Evolutionary conservation across 92 coral and sea anemone species (phyloP), one percentile per base, ranked within the genome.

Genomic region (Porites lobata): DNA sequence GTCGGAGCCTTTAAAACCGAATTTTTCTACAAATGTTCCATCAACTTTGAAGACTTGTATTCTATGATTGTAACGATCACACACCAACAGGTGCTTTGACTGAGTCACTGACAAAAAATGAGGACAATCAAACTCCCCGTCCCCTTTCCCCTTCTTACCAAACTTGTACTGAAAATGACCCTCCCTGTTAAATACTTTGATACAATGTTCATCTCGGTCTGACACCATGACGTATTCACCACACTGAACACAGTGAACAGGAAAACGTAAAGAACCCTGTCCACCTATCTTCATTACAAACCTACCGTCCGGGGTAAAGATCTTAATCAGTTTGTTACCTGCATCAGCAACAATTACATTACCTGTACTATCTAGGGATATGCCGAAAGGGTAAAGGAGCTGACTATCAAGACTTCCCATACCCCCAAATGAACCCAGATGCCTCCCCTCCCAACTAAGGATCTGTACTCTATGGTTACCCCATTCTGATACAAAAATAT

Each of bases 161-260:
- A 70, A 70, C 52, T 70, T 9, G n/a, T 70, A 43, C 51, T 70
- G 38, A 32, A 12, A 70, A 14, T 9, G 52, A 19, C 75, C 75
- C 52, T 70, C 75, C 56, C 19, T 26, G 1, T 14, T 32, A 26
- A 32, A 70, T 2, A 70, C 22, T 26, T 70, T 32, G 4, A 70
- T 70, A 29, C 75, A 26, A 70, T 70, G 75, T 10, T 32, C 75
- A 11, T 2, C 0, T 1, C 0, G 0, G 56, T 70, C 75, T 32
- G 75, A 70, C 54, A 32, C 75, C 1, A 70, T 32, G 21, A 70
- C 22, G 43, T 70, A 32, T 32, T 70, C 54, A 50, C 50, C 21
- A 15, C 75, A 29, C 75, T 70, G 53, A 70, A 32, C 54, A 12
- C 75, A 70, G 75, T 70, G 53, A 11, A 70, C 54, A 70, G 75